phyloP scores from a whole-genome alignment of 2,113 vertebrate species.

The Trogon surrucura region DNA sequence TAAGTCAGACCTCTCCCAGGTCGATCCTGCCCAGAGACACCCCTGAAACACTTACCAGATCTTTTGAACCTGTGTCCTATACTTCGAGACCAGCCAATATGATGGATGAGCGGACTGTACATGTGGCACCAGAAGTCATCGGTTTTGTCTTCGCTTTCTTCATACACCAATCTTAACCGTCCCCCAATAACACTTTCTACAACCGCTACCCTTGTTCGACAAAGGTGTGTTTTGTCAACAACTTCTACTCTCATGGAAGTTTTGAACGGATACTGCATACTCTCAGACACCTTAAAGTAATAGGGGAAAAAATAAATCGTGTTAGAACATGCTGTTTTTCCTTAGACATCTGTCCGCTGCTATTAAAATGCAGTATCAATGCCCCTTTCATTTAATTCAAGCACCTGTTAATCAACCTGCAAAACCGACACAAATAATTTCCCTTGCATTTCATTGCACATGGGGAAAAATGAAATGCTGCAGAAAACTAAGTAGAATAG shows the following conservation, averaged over 20 bases:
- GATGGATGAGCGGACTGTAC: slow-evolving; percentile 96
- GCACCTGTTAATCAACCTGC: neutral
- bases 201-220: slow-evolving; percentile 93
- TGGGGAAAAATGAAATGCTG: neutral
- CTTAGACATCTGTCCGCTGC: neutral
- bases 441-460: neutral
- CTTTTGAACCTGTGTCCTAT: slow-evolving; percentile 98
- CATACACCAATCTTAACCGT: slow-evolving; percentile 90
- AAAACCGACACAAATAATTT: neutral
- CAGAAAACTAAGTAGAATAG: neutral
- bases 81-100: slow-evolving; percentile 95
- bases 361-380: neutral
- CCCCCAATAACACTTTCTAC: slow-evolving; percentile 96
- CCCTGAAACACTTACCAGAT: slow-evolving; percentile 81
- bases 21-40: neutral
- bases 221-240: slow-evolving; percentile 96
- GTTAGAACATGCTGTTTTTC: neutral
- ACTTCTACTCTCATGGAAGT: slow-evolving; percentile 97
- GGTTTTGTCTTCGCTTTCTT: slow-evolving; percentile 92
- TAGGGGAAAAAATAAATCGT: neutral
- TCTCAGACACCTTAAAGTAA: slow-evolving; percentile 88
- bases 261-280: slow-evolving; percentile 96
- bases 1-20: neutral
- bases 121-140: slow-evolving; percentile 99
- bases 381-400: neutral